Conservation (phyloP, 2,113 vertebrate genomes). For the Lepus americanus region DNA sequence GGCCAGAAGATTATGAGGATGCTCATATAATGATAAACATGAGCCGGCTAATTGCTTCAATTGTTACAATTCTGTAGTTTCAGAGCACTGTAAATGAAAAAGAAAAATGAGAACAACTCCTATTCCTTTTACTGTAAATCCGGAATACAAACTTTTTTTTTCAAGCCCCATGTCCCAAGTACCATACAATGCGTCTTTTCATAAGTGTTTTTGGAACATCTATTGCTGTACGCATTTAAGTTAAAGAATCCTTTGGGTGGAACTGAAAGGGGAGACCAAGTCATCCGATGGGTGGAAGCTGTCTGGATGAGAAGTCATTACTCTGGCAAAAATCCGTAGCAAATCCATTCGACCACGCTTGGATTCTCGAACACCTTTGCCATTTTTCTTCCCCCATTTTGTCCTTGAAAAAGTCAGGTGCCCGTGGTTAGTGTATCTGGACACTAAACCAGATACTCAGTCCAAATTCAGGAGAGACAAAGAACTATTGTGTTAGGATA, state of each 20-base stretch:
- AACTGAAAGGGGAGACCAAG: slow-evolving; percentile 61
- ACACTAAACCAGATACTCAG: slow-evolving; percentile 79
- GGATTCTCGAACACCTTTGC: slow-evolving; percentile 75
- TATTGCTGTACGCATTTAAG: slow-evolving; percentile 22
- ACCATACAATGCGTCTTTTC: slow-evolving; percentile 65
- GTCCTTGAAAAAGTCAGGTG: slow-evolving; percentile 82
- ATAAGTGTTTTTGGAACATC: slow-evolving; percentile 41
- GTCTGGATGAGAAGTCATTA: slow-evolving; percentile 40
- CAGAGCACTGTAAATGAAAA: slow-evolving; percentile 59
- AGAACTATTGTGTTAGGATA: slow-evolving; percentile 80
- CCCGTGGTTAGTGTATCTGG: slow-evolving; percentile 72
- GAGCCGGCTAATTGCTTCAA: slow-evolving; percentile 50
- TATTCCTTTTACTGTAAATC: slow-evolving; percentile 57
- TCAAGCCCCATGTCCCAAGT: neutral
- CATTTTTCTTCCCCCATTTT: slow-evolving; percentile 44
- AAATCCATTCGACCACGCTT: slow-evolving; percentile 55
- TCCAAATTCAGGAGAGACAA: slow-evolving; percentile 81
- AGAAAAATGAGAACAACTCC: slow-evolving; percentile 64
- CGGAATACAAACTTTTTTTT: slow-evolving; percentile 55
- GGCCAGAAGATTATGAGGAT: neutral
- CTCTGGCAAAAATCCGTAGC: neutral
- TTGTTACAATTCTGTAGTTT: slow-evolving; percentile 56
- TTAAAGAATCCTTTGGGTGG: slow-evolving; percentile 5
- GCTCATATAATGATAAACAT: slow-evolving; percentile 70
- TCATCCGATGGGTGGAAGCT: slow-evolving; percentile 15